Base-by-base conservation (phyloP, 2,113 vertebrate species). In the Falco punctatus region DNA sequence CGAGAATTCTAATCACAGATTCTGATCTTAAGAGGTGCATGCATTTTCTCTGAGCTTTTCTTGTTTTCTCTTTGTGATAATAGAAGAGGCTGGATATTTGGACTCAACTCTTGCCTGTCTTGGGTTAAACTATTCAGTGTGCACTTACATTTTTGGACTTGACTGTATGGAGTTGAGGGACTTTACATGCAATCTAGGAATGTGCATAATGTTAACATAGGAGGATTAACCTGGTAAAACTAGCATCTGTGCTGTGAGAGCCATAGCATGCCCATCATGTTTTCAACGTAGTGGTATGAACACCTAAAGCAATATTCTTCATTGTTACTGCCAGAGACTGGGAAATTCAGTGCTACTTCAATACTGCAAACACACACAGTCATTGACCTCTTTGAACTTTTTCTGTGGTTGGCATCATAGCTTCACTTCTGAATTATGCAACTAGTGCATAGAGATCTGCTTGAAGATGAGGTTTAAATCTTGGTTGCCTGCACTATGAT, bases 381-480 rank as follows among this genome's bases (percentile, higher is more conserved):
- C 46, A 24, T 44, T 92, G 49, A 59, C 64, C 75, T 90, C 55
- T 46, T 78, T 86, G 77, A 92, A 91, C 48, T 78, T 51, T 26
- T 62, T 38, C 59, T 83, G 8, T 91, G 86, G 91, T n/a, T 94
- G 77, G 69, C 83, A 81, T 86, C 21, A 16, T 54, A 66, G 70
- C 69, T 92, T 93, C 71, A 30, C 33, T 67, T 90, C 64, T 73
- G 88, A 92, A 88, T 81, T 92, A 67, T 67, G 72, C 91, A 94
- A n/a, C 44, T 64, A 81, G 27, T 67, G 72, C 13, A 5, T 42
- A 46, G 58, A 67, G 67, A 82, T 92, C 90, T 86, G 74, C 55
- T 73, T 52, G 51, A 94, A 66, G 75, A 86, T 86, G 96, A 84
- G 72, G 48, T 70, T 94, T 91, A 77, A 92, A 66, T 94, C 75